A percentile compares a stretch with the other conserved stretches of the same genome.
Conservation (phyloP, 2,888 invertebrate species). For the Adelognathus sp. region DNA sequence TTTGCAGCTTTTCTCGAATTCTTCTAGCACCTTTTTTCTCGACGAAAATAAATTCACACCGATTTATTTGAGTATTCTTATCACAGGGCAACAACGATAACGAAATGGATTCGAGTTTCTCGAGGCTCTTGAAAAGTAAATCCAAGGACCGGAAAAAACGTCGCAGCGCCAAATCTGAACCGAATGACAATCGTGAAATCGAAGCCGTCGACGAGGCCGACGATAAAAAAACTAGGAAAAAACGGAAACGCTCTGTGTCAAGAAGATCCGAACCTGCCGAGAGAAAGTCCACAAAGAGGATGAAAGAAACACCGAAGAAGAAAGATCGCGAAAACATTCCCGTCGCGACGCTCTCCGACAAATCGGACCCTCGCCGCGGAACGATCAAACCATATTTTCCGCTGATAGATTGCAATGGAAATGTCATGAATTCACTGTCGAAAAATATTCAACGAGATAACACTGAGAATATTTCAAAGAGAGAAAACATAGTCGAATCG, state of each 20-base stretch:
- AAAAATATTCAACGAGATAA: not conserved
- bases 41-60: not conserved
- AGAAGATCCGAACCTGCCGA: too few relatives aligned
- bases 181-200: not conserved
- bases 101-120: not conserved
- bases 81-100: not conserved
- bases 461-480: not conserved
- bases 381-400: not conserved
- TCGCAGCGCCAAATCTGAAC: not conserved
- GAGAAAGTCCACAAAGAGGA: too few relatives aligned
- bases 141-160: not conserved
- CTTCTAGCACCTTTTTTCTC: too few relatives aligned
- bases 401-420: not conserved
- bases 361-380: not conserved
- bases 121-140: not conserved
- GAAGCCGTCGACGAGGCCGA: too few relatives aligned
- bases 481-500: not conserved
- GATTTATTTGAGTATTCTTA: not conserved
- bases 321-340: not conserved
- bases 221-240: too few relatives aligned
- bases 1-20: too few relatives aligned
- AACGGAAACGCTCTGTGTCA: too few relatives aligned
- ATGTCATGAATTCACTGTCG: not conserved
- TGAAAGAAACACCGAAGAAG: too few relatives aligned
- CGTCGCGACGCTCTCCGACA: not conserved